Evolutionary conservation across 2,888 invertebrate species (phyloP), one percentile per base, ranked within the genome.

Genomic region (Eumerus sabulonum): DNA sequence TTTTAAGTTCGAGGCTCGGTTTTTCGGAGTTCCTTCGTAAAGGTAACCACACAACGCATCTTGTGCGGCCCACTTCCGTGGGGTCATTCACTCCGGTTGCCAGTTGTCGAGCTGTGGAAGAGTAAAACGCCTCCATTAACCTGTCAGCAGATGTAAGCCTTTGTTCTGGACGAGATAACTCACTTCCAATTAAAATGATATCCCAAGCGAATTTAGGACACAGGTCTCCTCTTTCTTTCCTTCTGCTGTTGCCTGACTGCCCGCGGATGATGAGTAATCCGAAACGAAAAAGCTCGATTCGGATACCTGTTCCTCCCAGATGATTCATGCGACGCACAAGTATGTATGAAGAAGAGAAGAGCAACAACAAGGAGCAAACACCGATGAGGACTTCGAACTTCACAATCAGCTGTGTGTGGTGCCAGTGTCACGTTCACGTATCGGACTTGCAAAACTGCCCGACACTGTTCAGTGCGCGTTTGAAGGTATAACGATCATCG

Each of bases 261-360:
- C 27, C 3, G 2, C 27, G 27, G 18, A 54, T 16, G 13, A 17
- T 35, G 66, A 62, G 57, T 59, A 76, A 74, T 79, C 64, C 64
- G 79, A 72, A 72, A 18, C n/a, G 59, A 35, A 76, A 76, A 74
- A 70, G 68, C 70, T 79, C 19, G 38, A 19, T 18, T 18, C 19
- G 54, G 57, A 74, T 79, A 79, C 74, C 74, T 74, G 79, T 79
- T 74, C 68, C 68, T 67, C 74, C 50, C 35, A 19, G 51, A 73
- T 79, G 79, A 79, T 54, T 79, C 79, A 79, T 70, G 54, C 40
- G 40, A 40, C 40, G 40, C 12, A 9, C 40, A 40, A 27, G 27
- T 27, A 27, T 4, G 27, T 2, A 27, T 27, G 27, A 27, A 27
- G 27, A 27, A 27, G 27, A 27, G 27, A 27, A 27, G 7, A 27